Evolutionary conservation across 1,140 invertebrate species (phyloP), one percentile per base, ranked within the genome.

Genomic region (Octopus bimaculoides): DNA sequence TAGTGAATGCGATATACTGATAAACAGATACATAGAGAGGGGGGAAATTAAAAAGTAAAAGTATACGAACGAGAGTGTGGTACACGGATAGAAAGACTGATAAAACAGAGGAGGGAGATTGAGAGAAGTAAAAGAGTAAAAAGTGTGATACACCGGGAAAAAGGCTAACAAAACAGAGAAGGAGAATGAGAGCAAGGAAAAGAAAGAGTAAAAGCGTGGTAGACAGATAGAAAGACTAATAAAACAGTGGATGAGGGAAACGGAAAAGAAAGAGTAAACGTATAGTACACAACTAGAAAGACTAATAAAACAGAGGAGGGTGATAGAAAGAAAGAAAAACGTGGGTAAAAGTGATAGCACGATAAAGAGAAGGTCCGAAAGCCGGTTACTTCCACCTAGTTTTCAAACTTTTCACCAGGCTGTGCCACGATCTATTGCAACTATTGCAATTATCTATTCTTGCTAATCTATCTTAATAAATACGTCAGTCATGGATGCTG

Each of bases 31-130:
- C 20, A 20, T 41, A 54, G 55, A 20, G 10, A 79, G 1, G 80
- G 82, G 56, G 69, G 76, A 4, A 55, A n/a, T 8, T 54, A 80
- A 10, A 80, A 76, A 9, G 80, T 80, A 2, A 78, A 82, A 52
- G 7, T 82, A n/a, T 81, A 77, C 56, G 75, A 81, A 66, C 80
- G 81, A 52, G 54, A 26, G 6, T 81, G 78, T 12, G 20, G 54
- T 7, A 80, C 78, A 4, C 53, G n/a, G 9, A 61, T 81, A 41
- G 5, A 69, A 12, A 77, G 79, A 69, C 61, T 73, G 14, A 26
- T 17, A 8, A 81, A 80, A 26, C 82, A 81, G 26, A 82, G 80
- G 53, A 78, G 76, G 52, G 79, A 82, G 17, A 55, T 76, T 4
- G 66, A 81, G 20, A 76, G 81, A 53, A 77, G 77, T 0, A 17